These are phyloP conservation scores for Adela reaumurella DNA, from an alignment of 2,888 invertebrate species.

Conservation along the genomic window DNA sequence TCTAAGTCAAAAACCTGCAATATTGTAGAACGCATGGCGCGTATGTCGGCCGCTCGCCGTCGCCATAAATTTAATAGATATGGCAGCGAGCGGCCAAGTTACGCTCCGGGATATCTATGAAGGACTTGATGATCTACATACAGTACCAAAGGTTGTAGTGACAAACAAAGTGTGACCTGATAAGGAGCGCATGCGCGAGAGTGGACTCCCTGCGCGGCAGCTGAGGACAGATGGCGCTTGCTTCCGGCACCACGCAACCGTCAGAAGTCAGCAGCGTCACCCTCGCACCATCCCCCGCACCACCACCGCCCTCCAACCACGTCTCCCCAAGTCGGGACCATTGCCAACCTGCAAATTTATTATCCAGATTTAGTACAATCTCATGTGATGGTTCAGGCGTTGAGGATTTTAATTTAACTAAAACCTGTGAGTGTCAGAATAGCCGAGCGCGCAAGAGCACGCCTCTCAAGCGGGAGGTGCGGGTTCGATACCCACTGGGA, in stretches of 20 bases:
- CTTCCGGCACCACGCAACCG: conserved; percentile 43
- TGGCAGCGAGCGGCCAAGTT: too few species aligned
- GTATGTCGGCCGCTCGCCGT: too few species aligned
- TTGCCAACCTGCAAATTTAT: conserved; percentile 39
- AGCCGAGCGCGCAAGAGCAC: too few species aligned
- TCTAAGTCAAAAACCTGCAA: too few species aligned
- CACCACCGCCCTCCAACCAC: conserved; percentile 22
- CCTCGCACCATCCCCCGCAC: conserved; percentile 19
- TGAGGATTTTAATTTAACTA: conserved; percentile 3
- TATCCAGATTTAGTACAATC: neutral
- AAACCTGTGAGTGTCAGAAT: conserved; percentile 1
- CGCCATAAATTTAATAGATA: too few species aligned
- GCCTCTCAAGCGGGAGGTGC: too few species aligned
- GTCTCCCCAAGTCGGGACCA: conserved; percentile 53
- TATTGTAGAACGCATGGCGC: too few species aligned
- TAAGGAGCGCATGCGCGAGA: conserved; percentile 28
- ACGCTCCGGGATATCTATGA: too few species aligned
- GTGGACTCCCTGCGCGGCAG: conserved; percentile 35
- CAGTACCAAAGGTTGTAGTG: too few species aligned
- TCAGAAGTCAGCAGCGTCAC: conserved; percentile 24
- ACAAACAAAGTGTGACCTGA: conserved; percentile 8
- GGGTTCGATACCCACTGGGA: neutral
- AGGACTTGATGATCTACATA: too few species aligned
- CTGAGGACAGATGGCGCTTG: conserved; percentile 38
- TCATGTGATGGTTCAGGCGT: neutral